Base-by-base conservation (phyloP, 2,888 invertebrate genomes). In the Phyllotreta striolata region DNA sequence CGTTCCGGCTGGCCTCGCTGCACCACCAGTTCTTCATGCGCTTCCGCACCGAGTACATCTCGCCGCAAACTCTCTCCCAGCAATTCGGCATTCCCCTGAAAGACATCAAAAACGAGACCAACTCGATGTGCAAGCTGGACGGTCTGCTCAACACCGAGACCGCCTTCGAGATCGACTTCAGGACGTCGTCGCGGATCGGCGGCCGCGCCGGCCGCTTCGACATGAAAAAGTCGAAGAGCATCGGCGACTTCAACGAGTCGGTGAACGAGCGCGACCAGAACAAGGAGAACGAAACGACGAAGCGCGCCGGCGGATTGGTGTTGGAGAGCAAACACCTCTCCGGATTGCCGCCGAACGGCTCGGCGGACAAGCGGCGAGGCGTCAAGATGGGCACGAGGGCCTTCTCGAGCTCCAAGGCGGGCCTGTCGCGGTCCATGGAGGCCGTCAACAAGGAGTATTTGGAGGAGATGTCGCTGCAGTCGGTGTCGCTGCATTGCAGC, bases 21-120 rank as follows among this genome's bases (percentile, higher is more conserved):
- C 91, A 91, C 78, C 91, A 91, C 77, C 88, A 91, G 77, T 87
- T 91, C 78, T 91, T 90, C 81, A 83, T 91, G 73, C 88, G 89
- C 75, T 80, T 91, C 55, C 86, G 90, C 76, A 88, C 89, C 44
- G 91, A 91, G 77, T 87, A 88, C 67, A 88, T 89, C 66, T 90
- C 90, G 59, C 83, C 89, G 41, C 86, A 86, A 77, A 85, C 85
- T 70, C 82, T 89, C 75, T 86, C 88, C 47, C 84, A 85, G 77
- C 87, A 88, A 76, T 82, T 87, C 65, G 85, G 85, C 69, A 84
- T 85, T 66, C 86, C 86, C 7, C 68, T 85, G 41, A 85, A 84
- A 76, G 81, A 82, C 66, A 80, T 81, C 67, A 82, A 82, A 70
- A 82, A 82, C 70, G 80, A 82, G 72, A 79, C 80, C 3, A 82